Conservation (phyloP, 2,113 vertebrate genomes). For the Coptodon bakossiorum region DNA sequence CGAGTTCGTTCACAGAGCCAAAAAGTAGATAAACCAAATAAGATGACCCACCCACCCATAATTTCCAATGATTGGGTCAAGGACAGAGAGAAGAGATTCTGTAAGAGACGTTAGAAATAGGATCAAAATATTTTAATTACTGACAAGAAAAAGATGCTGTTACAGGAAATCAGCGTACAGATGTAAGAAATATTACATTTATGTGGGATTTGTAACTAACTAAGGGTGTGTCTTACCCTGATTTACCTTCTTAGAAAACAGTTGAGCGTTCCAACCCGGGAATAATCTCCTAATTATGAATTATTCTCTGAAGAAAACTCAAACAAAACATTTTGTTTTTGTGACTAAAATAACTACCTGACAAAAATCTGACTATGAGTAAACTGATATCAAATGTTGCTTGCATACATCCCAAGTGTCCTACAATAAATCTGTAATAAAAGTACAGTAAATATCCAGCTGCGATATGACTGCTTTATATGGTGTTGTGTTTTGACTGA, state of each 20-base stretch:
- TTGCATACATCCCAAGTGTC: background rate
- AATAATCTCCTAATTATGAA: rapidly evolving
- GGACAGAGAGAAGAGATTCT: background rate
- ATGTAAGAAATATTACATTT: background rate
- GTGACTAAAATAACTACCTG: background rate
- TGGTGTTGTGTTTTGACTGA: background rate
- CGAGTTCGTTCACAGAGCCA: rapidly evolving
- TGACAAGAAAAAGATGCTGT: background rate
- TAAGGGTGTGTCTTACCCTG: background rate
- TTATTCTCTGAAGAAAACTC: background rate
- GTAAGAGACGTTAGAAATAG: background rate
- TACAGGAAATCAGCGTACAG: background rate
- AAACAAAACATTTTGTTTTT: background rate
- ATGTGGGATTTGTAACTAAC: background rate
- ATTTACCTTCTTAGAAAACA: background rate
- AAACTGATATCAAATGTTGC: background rate
- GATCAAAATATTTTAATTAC: background rate
- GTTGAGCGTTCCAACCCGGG: background rate
- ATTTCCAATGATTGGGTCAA: background rate
- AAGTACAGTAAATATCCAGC: background rate
- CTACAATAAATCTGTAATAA: background rate
- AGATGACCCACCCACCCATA: background rate
- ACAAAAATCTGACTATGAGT: background rate
- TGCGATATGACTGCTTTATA: background rate
- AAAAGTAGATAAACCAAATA: background rate